Base-by-base conservation (phyloP, 2,888 invertebrate genomes). In the Drosophila borealis region DNA sequence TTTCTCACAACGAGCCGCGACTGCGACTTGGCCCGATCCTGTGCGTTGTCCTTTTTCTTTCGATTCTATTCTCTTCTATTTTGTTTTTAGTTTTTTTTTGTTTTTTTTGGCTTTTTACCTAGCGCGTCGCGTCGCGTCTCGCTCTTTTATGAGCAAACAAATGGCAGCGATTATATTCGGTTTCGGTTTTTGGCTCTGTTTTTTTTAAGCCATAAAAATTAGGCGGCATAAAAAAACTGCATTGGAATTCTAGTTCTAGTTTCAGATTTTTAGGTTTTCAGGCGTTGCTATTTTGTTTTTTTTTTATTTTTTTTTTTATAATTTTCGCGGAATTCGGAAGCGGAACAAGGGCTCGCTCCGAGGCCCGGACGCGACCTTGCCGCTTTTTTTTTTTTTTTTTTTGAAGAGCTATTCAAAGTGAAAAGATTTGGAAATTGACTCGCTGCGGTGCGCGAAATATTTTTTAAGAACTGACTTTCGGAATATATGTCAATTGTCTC, bases 171-270 rank as follows among this genome's bases (percentile, higher is more conserved):
- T 87, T 75, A 87, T 87, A 78, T 81, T 89, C 72, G 80, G 81
- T 80, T 74, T 75, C 65, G 79, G 79, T 75, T 74, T 69, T 41
- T 49, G 70, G 85, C 75, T 73, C 89, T 76, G 88, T 89, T 89
- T 89, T 89, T 89, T 88, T 80, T 84, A 84, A 78, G 85, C 72
- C 89, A 82, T 85, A 90, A 88, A 89, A 80, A 89, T 85, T 81
- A 75, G 81, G 36, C 56, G 70, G 89, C 81, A 84, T 84, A 89
- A 87, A 88, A 88, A 89, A 89, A 82, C 81, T 88, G 88, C 89
- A 85, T 88, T 80, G 87, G 90, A 89, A 89, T 88, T 83, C 89
- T 87, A 89, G 90, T 88, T 88, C 88, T 89, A 88, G 88, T 88
- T 86, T 87, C 85, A 89, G 69, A 80, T 85, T 89, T 88, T 89